These are phyloP conservation scores for Cranoglanis bouderius DNA, from an alignment of 2,113 vertebrate species.

Conservation along the genomic window DNA sequence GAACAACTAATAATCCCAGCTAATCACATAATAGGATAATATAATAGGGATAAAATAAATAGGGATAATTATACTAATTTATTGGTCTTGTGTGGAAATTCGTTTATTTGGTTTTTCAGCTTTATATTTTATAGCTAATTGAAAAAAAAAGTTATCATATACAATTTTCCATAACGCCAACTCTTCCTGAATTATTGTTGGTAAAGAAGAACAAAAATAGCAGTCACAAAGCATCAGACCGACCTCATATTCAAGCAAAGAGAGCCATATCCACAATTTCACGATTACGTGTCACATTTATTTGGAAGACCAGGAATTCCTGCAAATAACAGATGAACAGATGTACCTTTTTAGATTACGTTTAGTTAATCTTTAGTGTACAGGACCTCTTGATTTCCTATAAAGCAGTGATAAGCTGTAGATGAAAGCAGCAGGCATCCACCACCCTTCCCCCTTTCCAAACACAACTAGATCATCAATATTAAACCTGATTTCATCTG, in stretches of 20 bases:
- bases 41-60: not conserved
- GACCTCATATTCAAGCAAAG: not conserved
- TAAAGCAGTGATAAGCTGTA: not conserved
- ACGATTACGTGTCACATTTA: not conserved
- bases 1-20: not conserved
- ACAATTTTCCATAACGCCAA: not conserved
- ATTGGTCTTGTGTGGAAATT: not conserved
- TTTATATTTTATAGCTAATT: not conserved
- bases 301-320: not conserved
- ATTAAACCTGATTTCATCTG: slow-evolving; percentile 49
- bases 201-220: not conserved
- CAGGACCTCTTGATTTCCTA: not conserved
- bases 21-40: not conserved
- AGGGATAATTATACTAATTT: not conserved
- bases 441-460: slow-evolving; percentile 27
- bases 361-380: too few relatives aligned
- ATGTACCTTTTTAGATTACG: not conserved
- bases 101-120: not conserved
- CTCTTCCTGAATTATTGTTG: not conserved
- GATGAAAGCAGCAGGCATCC: not conserved
- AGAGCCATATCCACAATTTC: not conserved
- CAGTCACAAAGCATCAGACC: not conserved
- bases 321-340: not conserved
- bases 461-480: slow-evolving; percentile 45
- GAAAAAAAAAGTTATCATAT: not conserved